These are phyloP conservation scores for Triplophysa dalaica DNA, from an alignment of 2,113 vertebrate genomes.

Conservation along the genomic window DNA sequence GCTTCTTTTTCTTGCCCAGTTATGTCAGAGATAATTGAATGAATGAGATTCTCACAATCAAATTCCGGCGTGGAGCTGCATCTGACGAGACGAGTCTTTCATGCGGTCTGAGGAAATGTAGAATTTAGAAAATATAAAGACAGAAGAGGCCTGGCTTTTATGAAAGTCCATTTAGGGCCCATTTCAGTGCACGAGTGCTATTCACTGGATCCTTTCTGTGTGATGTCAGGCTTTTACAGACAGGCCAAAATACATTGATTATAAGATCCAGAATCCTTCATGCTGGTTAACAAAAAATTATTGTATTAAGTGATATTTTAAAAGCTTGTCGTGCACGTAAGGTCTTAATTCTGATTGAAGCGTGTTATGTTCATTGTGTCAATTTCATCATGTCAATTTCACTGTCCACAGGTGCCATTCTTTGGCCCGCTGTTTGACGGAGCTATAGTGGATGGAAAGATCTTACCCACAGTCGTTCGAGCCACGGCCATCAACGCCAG, in stretches of 20 bases:
- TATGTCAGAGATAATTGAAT: constrained; percentile 56
- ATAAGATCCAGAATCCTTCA: too few relatives aligned
- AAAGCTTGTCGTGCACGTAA: neutral
- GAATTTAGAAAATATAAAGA: constrained; percentile 50
- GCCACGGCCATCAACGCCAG: constrained; percentile 98
- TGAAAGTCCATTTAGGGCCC: constrained; percentile 57
- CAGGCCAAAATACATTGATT: neutral
- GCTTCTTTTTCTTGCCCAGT: constrained; percentile 49
- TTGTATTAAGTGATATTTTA: neutral
- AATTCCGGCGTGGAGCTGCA: constrained; percentile 58
- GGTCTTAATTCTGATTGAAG: neutral
- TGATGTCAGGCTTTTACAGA: constrained; percentile 49
- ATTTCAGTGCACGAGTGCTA: constrained; percentile 49
- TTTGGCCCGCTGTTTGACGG: constrained; percentile 98
- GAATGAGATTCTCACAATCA: constrained; percentile 56
- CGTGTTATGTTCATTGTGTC: neutral
- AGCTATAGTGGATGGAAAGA: constrained; percentile 95
- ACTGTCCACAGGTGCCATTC: constrained; percentile 84
- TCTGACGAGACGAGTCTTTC: constrained; percentile 39
- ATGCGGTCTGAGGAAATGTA: constrained; percentile 51
- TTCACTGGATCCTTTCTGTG: constrained; percentile 61
- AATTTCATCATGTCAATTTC: constrained; percentile 22
- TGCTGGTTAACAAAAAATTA: too few relatives aligned
- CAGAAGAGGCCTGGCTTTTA: constrained; percentile 50
- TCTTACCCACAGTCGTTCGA: constrained; percentile 94